A percentile compares a stretch with the other conserved stretches of the same genome.
Evolutionary conservation across 2,888 invertebrate genomes (phyloP).

Genomic region (Hermaeophaga mercurialis): DNA sequence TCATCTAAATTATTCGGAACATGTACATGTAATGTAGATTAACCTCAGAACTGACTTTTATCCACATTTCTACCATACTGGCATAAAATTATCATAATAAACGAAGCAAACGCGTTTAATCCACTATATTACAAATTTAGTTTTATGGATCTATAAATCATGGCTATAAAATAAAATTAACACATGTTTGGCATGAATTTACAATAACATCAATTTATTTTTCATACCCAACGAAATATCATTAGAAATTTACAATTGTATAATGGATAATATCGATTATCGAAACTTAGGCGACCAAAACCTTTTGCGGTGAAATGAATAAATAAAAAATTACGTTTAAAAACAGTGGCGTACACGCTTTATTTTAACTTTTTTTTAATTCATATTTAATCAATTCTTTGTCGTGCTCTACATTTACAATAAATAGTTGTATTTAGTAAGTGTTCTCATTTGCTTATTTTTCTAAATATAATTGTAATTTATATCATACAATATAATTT

Average conservation of each 20-base stretch:
- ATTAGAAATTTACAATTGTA: slow-evolving; percentile 44
- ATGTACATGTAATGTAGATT: too few species aligned
- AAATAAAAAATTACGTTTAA: slow-evolving; percentile 44
- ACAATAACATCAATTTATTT: slow-evolving; percentile 48
- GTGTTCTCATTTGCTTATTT: too few species aligned
- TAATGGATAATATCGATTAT: slow-evolving; percentile 45
- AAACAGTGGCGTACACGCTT: too few species aligned
- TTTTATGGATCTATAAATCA: slow-evolving; percentile 48
- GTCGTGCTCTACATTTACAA: too few species aligned
- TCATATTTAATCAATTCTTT: too few species aligned
- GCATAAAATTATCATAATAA: slow-evolving; percentile 21
- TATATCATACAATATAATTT: too few species aligned
- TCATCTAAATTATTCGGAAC: too few species aligned
- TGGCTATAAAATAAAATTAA: slow-evolving; percentile 50
- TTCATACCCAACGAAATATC: slow-evolving; percentile 47
- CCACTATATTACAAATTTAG: slow-evolving; percentile 44
- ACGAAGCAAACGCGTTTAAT: slow-evolving; percentile 36
- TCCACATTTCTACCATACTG: slow-evolving; percentile 3
- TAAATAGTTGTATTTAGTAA: too few species aligned
- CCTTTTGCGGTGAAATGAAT: slow-evolving; percentile 44
- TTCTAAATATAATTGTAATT: too few species aligned
- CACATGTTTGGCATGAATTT: slow-evolving; percentile 49
- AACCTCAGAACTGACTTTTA: slow-evolving; percentile 12
- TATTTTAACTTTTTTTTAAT: too few species aligned
- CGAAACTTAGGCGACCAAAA: slow-evolving; percentile 38